Evolutionary conservation across 2,888 invertebrate species (phyloP), one percentile per base, ranked within the genome.

Genomic region (Notocelia uddmanniana): DNA sequence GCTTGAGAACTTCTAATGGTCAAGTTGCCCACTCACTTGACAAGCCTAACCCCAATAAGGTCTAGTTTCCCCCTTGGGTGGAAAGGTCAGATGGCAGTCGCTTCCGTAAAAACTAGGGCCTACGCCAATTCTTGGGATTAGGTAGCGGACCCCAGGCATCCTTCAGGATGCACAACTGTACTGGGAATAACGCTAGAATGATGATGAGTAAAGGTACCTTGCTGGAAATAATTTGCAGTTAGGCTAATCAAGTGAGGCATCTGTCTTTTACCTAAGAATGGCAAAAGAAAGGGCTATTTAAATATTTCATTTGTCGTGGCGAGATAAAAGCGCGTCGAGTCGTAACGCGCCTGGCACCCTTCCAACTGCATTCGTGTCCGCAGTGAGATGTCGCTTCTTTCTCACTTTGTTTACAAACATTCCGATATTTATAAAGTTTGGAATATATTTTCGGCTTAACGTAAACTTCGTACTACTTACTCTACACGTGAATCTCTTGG

Each of bases 281-380:
- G 83, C 84, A 85, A 76, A 82, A 85, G 87, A 84, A 85, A 88
- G 85, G 85, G 82, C 84, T 83, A 81, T 83, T 85, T 85, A 84
- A 86, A 81, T 86, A 82, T 86, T 87, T 88, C 88, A 87, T 88
- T 78, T 78, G 83, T 82, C 85, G 83, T 83, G 81, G 81, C 81
- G 80, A 87, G 85, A 90, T 89, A 87, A 91, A 89, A 90, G 87
- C 83, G 85, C 84, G 85, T 83, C 83, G 81, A 81, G 82, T 82
- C 83, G 82, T 81, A 85, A 81, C 81, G 80, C 45, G 60, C 34
- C 82, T 92, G 92, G 91, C 91, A 76, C 74, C 73, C 78, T 76
- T 85, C 92, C 91, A 92, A 87, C 79, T 83, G 84, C 85, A 88
- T 85, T 83, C 76, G 77, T 83, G 81, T 83, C 80, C 81, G 81